A percentile compares a stretch with the other conserved stretches of the same genome.
These are phyloP conservation scores for Stylophora pistillata DNA, from an alignment of 64 coral and sea anemone genomes.

Conservation along the genomic window DNA sequence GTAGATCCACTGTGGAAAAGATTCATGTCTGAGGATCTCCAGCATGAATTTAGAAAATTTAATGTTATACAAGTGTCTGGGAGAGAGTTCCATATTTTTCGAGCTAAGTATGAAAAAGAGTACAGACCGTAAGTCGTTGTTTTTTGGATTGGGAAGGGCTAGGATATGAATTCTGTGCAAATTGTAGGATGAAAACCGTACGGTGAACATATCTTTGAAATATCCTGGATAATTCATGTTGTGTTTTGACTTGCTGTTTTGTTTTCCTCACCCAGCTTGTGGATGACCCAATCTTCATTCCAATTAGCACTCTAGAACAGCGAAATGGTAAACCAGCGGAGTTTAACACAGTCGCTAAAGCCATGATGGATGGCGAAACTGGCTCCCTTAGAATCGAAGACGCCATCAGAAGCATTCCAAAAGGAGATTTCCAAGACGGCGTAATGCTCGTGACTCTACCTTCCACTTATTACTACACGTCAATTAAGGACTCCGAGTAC, in stretches of 20 bases:
- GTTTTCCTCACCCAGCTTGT: conserved; percentile 63
- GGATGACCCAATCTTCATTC: conserved; percentile 95
- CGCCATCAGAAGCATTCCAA: conserved; percentile 87
- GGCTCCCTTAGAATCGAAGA: conserved; percentile 81
- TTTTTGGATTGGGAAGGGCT: no score
- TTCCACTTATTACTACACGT: conserved; percentile 89
- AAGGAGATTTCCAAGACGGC: conserved; percentile 92
- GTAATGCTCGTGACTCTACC: conserved; percentile 69
- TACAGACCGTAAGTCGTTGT: no score
- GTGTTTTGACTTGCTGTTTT: neutral
- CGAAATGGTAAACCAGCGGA: conserved; percentile 63
- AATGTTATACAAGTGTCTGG: no score
- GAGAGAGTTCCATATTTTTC: no score
- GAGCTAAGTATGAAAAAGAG: no score
- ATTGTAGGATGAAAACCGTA: no score
- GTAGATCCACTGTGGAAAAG: no score
- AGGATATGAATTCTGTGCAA: no score
- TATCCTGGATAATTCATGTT: no score
- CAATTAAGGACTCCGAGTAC: conserved; percentile 89
- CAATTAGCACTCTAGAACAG: conserved; percentile 87
- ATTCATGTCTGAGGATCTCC: no score
- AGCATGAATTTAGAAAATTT: no score
- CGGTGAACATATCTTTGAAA: no score
- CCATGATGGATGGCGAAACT: conserved; percentile 85
- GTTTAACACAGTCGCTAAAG: conserved; percentile 70